These are phyloP conservation scores for Xanthostigma xanthostigma DNA, from an alignment of 2,888 invertebrate genomes.

Conservation along the genomic window DNA sequence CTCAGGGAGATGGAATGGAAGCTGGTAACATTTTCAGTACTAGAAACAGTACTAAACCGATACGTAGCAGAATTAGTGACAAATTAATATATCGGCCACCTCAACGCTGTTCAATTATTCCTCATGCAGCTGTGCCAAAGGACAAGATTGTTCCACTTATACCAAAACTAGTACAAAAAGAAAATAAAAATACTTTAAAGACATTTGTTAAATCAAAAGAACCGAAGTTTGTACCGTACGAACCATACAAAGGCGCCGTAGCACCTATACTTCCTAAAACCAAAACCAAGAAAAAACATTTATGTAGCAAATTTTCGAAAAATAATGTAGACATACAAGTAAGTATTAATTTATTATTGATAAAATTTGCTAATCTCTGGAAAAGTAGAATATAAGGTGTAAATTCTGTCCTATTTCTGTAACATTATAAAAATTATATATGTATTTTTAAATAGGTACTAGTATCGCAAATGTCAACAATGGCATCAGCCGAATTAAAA, in stretches of 20 bases:
- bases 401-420: background rate
- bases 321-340: constrained; percentile 32
- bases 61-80: constrained; percentile 14
- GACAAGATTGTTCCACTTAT: constrained; percentile 43
- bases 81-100: constrained; percentile 26
- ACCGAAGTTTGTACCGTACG: constrained; percentile 77
- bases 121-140: constrained; percentile 32
- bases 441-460: too few relatives aligned
- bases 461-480: constrained; percentile 54
- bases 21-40: constrained; percentile 26
- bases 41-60: constrained; percentile 21
- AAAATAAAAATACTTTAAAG: constrained; percentile 32
- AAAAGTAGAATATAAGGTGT: background rate
- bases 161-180: constrained; percentile 42
- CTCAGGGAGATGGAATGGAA: constrained; percentile 70
- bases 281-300: constrained; percentile 26
- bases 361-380: too few relatives aligned
- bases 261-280: constrained; percentile 52
- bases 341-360: background rate
- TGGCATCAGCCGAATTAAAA: constrained; percentile 46
- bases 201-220: constrained; percentile 42
- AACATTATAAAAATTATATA: too few relatives aligned
- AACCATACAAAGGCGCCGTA: constrained; percentile 75
- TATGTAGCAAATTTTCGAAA: constrained; percentile 23
- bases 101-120: constrained; percentile 22